Evolutionary conservation across 2,888 invertebrate species (phyloP).

Genomic region (Hypsopygia costalis): DNA sequence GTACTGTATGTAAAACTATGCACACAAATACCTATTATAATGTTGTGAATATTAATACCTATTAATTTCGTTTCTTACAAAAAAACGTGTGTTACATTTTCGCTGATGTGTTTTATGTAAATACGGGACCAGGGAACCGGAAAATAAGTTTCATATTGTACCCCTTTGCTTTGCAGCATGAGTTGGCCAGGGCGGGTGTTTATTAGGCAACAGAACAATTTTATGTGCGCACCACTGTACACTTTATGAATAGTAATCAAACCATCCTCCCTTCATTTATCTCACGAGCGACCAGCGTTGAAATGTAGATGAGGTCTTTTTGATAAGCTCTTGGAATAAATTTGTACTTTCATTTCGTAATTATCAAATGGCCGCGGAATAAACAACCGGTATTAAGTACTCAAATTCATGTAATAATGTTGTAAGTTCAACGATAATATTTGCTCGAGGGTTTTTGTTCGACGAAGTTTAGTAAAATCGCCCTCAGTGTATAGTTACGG

Average conservation of each 20-base stretch:
- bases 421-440: too few relatives aligned
- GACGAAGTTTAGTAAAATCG: too few relatives aligned
- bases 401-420: neutral
- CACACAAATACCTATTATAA: too few relatives aligned
- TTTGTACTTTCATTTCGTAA: slow-evolving; percentile 51
- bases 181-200: slow-evolving; percentile 22
- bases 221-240: slow-evolving; percentile 45
- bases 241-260: slow-evolving; percentile 69
- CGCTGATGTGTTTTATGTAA: slow-evolving; percentile 48
- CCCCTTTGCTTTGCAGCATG: slow-evolving; percentile 39
- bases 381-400: slow-evolving; percentile 21
- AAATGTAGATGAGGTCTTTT: slow-evolving; percentile 63
- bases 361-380: slow-evolving; percentile 36
- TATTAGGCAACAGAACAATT: slow-evolving; percentile 40
- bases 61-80: slow-evolving; percentile 6
- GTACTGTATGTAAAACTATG: too few relatives aligned
- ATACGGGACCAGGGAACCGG: slow-evolving; percentile 47
- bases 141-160: slow-evolving; percentile 52
- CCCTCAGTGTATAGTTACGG: too few relatives aligned
- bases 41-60: slow-evolving; percentile 4
- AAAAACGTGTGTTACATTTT: slow-evolving; percentile 29
- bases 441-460: too few relatives aligned
- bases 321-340: slow-evolving; percentile 51
- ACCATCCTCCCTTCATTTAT: slow-evolving; percentile 55
- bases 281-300: slow-evolving; percentile 49